These are phyloP conservation scores for Syngnathus floridae DNA, from an alignment of 2,113 vertebrate species.

Conservation along the genomic window DNA sequence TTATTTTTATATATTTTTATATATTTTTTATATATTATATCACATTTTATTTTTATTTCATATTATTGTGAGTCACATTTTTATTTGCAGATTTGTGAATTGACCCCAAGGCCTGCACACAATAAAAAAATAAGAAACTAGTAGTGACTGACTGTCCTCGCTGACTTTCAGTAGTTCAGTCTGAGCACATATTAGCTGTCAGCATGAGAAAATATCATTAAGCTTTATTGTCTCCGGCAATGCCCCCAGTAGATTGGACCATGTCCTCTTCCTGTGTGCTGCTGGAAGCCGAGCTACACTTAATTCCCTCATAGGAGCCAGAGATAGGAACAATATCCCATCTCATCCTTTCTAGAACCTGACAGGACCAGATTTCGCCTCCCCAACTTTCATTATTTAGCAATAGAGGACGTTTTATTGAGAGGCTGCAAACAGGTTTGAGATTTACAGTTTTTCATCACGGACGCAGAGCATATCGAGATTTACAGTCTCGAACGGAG, in stretches of 20 bases:
- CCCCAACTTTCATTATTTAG: constrained; percentile 56
- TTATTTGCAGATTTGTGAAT: too few species aligned
- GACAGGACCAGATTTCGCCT: constrained; percentile 44
- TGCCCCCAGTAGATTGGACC: constrained; percentile 33
- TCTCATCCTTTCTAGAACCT: constrained; percentile 37
- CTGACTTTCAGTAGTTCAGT: constrained; percentile 8
- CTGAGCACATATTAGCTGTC: constrained; percentile 23
- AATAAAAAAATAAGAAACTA: background rate
- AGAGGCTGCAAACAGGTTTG: constrained; percentile 47
- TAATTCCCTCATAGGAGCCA: constrained; percentile 56
- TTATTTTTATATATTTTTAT: too few species aligned
- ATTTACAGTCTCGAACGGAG: constrained; percentile 17
- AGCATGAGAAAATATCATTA: constrained; percentile 26
- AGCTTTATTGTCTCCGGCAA: constrained; percentile 44
- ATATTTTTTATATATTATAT: too few species aligned
- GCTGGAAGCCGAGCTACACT: constrained; percentile 40
- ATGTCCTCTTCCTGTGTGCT: constrained; percentile 47
- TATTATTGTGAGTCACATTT: too few species aligned
- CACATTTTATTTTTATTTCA: too few species aligned
- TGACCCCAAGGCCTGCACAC: too few species aligned
- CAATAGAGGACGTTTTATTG: constrained; percentile 48
- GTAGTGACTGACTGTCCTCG: constrained; percentile 15
- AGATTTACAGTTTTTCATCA: constrained; percentile 57
- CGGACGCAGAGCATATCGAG: background rate
- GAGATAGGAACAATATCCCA: constrained; percentile 55